Base-by-base conservation (phyloP, 2,888 invertebrate genomes). In the Meghimatium bilineatum region DNA sequence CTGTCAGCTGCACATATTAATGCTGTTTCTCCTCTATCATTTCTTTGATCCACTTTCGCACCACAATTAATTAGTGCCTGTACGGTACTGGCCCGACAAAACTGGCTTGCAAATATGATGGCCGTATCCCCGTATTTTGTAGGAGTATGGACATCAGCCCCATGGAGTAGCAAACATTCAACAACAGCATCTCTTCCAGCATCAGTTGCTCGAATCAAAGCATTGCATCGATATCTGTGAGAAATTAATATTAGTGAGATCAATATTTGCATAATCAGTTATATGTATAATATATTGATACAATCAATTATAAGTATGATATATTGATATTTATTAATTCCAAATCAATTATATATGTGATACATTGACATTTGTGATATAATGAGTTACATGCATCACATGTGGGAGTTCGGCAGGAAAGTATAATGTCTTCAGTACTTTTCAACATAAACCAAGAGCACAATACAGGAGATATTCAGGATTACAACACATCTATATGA, bases 11-110 rank as follows among this genome's bases (percentile, higher is more conserved):
- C 85, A 67, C 78, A 77, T n/a, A 69, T 38, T 20, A 83, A 56
- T 32, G 85, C 83, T 34, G 85, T 80, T 71, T 80, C 83, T 32
- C 85, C 85, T 34, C 79, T 60, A 32, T 85, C 85, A 60, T 85
- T 85, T 44, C 36, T 38, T 23, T 80, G 80, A 36, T 80, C 52
- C 1, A 80, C 69, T n/a, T 80, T 71, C 2, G 80, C 67, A 29
- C 80, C 72, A 29, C 32, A 29, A 5, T 80, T 29, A 1, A 80
- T 29, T 29, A 80, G 29, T 26, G 60, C 32, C 60, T 60, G 71
- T 17, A 80, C 80, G 12, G 72, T 60, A 12, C 36, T 32, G 1
- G 60, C 80, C n/a, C 60, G 71, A 44, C 72, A 80, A 17, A 80
- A 80, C 60, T 72, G 80, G n/a, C 80, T 80, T 1, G 80, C 80